Evolutionary conservation across 2,797 vertebrate species (phyloP), one percentile per base, ranked within the genome.

Genomic region (Acanthiza pusilla): DNA sequence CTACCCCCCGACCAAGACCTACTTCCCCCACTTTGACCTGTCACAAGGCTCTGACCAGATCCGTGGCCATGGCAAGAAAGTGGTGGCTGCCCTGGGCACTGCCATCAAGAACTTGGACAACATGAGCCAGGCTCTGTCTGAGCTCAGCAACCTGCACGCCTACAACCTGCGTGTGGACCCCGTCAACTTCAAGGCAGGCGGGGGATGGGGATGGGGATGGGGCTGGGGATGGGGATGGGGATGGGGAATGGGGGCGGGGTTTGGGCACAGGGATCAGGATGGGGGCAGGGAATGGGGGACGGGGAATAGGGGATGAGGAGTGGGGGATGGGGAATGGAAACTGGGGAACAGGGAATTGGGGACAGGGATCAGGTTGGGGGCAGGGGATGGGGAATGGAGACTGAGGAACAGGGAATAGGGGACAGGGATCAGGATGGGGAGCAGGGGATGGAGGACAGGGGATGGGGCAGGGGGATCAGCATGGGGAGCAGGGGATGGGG

Each of bases 21-120:
- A 99, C 96, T 99, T 99, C 94, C 22, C 98, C 36, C 98, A 99
- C 97, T 98, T 98, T 73, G 98, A 99, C 94, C 36, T 98, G 94
- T 89, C 88, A 15, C 88, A 80, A 0, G 93, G 89, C 80, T 99
- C 99, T 20, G 50, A 95, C 3, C 82, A 96, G 10, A 57, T 98
- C 26, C 96, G 15, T 21, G 70, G 18, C 50, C 98, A 99, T 0
- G 98, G 98, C 58, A 88, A 70, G 55, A 97, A 96, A 45, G 96
- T 99, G 73, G 76, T 97, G 60, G 0, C 0, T 1, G 98, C 97
- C 16, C 82, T 99, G 40, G 29, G 23, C 29, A 92, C 32, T 0
- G 98, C 98, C 3, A 91, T 98, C n/a, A 12, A 7, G 66, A 97
- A 95, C 80, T 2, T 98, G 0, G 98, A 98, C 21, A 97, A 98